Evolutionary conservation across 2,888 invertebrate genomes (phyloP), one percentile per base, ranked within the genome.

Genomic region (Urechis unicinctus): DNA sequence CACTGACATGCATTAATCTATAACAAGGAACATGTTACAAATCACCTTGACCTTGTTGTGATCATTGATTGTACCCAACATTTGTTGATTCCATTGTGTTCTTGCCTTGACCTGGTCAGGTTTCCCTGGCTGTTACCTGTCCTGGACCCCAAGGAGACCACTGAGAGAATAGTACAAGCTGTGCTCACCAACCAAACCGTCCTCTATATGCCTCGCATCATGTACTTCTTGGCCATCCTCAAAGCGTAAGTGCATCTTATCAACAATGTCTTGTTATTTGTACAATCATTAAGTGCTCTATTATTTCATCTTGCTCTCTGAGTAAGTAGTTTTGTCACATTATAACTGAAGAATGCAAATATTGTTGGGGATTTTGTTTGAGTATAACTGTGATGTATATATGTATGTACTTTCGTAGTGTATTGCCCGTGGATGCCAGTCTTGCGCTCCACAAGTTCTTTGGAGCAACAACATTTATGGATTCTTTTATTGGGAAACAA

Each of bases 141-240:
- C 51, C 80, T 92, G 71, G 88, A 87, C 72, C 85, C 91, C 0
- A 86, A 89, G 67, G 85, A 88, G 66, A 93, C 92, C 22, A 92
- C 91, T 1, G 88, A 90, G 68, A 84, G 87, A 65, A 84, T 91
- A 49, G 83, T 94, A 63, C 81, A 83, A 31, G 91, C 88, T 29
- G 86, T 95, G 64, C 83, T 81, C 44, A 79, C 79, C 66, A 88
- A 94, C 74, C 87, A 90, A 69, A 83, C 85, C 58, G 79, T 85
- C 64, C 85, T 91, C 47, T 83, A 89, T 66, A 83, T 95, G 62
- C 95, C 95, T 0, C 82, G 87, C 5, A 85, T 85, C 71, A 82
- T 90, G 64, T 84, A 85, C 65, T 66, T 85, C 50, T 69, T 88
- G 52, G 72, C 88, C 49, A 81, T 85, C 30, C 72, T 88, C 13